Evolutionary conservation across 1,140 invertebrate species (phyloP), one percentile per base, ranked within the genome.

Genomic region (Psix sp.): DNA sequence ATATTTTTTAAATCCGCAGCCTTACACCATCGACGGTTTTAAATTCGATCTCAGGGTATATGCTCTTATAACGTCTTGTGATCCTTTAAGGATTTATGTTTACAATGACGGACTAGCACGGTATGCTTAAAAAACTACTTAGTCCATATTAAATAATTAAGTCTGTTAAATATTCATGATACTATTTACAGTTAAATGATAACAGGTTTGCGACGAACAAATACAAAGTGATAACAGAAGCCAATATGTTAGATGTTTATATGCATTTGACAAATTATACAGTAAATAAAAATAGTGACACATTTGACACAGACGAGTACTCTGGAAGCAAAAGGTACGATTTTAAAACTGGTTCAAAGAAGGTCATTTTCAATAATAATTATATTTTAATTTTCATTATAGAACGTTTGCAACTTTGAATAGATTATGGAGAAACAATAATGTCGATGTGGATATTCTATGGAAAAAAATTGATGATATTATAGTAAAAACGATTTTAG

Each of bases 261-360:
- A 98, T 98, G 95, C 98, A 99, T 87, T 88, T 99, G 54, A 99
- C 98, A 0, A 99, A 99, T 88, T 99, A 99, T 82, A 94, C 95
- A 0, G 91, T 99, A 0, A 98, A 99, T 86, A 98, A 97, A 78
- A 70, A 70, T 10, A 70, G 65, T 13, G 54, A 70, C 14, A 70
- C 65, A 21, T 62, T 45, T 33, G 40, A 21, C 11, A 48, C 10
- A 11, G 56, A 70, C 14, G 65, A 60, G 10, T 46, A 60, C 33
- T 39, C 9, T 20, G 65, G 65, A 5, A 70, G 65, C 29, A 70
- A 63, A 56, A 17, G 43, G 60, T 60, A 13, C n/a, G n/a, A n/a
- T n/a, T n/a, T n/a, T n/a, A n/a, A n/a, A n/a, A n/a, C n/a, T n/a
- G n/a, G n/a, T n/a, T n/a, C n/a, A n/a, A n/a, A n/a, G n/a, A n/a